A percentile compares a stretch with the other conserved stretches of the same genome.
These are phyloP conservation scores for Dendrolimus punctatus DNA, from an alignment of 1,140 invertebrate genomes.

Conservation along the genomic window DNA sequence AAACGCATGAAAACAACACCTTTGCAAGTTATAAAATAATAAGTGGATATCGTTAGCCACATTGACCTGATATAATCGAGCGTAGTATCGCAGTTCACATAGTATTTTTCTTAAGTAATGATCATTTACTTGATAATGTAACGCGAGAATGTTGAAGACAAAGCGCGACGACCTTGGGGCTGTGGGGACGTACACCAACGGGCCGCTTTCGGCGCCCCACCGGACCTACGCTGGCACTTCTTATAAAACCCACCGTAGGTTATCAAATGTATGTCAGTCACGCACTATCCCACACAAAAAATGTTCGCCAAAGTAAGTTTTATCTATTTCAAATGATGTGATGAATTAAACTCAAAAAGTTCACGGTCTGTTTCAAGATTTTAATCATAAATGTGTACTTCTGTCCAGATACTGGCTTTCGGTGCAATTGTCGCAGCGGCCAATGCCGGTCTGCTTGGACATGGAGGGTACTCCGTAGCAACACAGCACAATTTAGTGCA, in stretches of 20 bases:
- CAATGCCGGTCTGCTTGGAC: constrained; percentile 46
- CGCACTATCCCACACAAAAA: constrained; percentile 47
- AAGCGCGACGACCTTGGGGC: constrained; percentile 51
- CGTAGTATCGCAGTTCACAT: constrained; percentile 46
- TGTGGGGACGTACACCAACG: constrained; percentile 30
- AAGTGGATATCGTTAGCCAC: constrained; percentile 27
- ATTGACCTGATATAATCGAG: constrained; percentile 38
- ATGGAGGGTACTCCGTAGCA: constrained; percentile 28
- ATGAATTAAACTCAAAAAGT: constrained; percentile 8
- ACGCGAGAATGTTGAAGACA: constrained; percentile 54
- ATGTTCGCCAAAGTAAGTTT: constrained; percentile 62
- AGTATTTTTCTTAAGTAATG: constrained; percentile 52
- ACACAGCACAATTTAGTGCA: constrained; percentile 34
- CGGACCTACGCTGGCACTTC: constrained; percentile 39
- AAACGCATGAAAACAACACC: neutral
- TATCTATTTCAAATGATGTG: constrained; percentile 15
- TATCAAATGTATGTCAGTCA: constrained; percentile 56
- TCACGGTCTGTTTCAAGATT: constrained; percentile 3
- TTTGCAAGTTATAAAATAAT: constrained; percentile 8
- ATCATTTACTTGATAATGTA: constrained; percentile 47
- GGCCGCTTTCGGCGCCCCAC: constrained; percentile 46
- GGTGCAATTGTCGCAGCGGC: constrained; percentile 43
- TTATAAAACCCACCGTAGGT: constrained; percentile 61
- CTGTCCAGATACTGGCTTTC: constrained; percentile 50
- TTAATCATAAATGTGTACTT: constrained; percentile 10